phyloP scores from a whole-genome alignment of 2,113 vertebrate species.

The Crotophaga sulcirostris region DNA sequence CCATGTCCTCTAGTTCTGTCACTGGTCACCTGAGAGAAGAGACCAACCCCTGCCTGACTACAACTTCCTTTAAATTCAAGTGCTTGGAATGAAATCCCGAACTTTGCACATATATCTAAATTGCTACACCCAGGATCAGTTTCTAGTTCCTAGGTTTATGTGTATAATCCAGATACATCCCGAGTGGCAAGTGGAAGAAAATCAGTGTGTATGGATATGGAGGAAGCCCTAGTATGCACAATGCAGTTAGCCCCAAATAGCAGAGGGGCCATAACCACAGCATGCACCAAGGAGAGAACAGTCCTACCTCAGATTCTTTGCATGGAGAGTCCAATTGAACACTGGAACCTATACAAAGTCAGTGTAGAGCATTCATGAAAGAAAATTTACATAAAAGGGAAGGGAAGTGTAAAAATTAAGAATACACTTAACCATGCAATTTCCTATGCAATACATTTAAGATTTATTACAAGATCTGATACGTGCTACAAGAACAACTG shows the following conservation, averaged over 20 bases:
- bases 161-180: background rate
- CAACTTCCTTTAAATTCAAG: too few species aligned
- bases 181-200: background rate
- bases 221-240: background rate
- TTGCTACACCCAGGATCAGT: background rate
- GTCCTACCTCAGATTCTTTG: background rate
- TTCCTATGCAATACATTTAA: background rate
- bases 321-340: background rate
- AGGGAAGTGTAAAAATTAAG: background rate
- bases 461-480: background rate
- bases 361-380: background rate
- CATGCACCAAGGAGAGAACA: background rate
- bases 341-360: background rate
- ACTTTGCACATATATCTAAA: background rate
- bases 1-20: too few species aligned
- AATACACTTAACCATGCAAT: background rate
- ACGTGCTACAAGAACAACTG: background rate
- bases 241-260: fast-evolving
- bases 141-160: background rate
- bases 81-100: background rate
- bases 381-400: background rate
- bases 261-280: background rate
- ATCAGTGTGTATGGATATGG: fast-evolving
- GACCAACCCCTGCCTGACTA: too few species aligned
- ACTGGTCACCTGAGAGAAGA: too few species aligned